Conservation (phyloP, 2,888 invertebrate genomes). For the Lysandra bellargus region DNA sequence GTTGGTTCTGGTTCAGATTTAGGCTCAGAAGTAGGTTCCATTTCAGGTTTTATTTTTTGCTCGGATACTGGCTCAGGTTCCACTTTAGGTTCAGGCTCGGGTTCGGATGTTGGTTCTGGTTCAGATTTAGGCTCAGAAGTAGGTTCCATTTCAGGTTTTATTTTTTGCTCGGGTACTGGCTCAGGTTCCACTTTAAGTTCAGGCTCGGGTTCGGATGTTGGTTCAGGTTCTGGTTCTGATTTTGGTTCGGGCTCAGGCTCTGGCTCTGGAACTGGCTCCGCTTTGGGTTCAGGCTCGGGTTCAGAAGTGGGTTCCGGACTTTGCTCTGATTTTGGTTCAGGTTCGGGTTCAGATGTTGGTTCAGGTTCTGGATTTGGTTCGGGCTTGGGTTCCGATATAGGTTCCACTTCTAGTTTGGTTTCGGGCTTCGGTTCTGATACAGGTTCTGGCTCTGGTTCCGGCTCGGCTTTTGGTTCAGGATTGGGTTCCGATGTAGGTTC, state of each 20-base stretch:
- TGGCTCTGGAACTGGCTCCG: constrained; percentile 51
- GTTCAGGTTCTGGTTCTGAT: constrained; percentile 51
- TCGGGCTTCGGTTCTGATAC: constrained; percentile 48
- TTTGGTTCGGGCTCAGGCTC: constrained; percentile 44
- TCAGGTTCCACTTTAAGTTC: constrained; percentile 31
- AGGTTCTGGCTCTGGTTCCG: constrained; percentile 46
- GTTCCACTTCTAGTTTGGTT: constrained; percentile 40
- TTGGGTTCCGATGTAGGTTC: constrained; percentile 48
- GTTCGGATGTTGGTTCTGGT: constrained; percentile 46
- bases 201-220: constrained; percentile 43
- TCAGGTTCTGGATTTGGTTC: constrained; percentile 41
- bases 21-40: constrained; percentile 43
- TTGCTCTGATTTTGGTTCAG: constrained; percentile 42
- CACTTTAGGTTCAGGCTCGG: constrained; percentile 36
- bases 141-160: constrained; percentile 42
- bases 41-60: constrained; percentile 40
- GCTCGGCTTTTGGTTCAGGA: constrained; percentile 43
- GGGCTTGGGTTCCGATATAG: constrained; percentile 40
- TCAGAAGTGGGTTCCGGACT: constrained; percentile 46
- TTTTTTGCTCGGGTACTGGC: constrained; percentile 37
- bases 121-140: constrained; percentile 41
- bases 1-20: constrained; percentile 49
- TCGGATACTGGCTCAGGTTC: constrained; percentile 36
- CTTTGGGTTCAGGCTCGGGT: constrained; percentile 45
- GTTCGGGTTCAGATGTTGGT: constrained; percentile 40